Evolutionary conservation across 2,797 vertebrate species (phyloP), one percentile per base, ranked within the genome.

Genomic region (Thamnophis elegans): DNA sequence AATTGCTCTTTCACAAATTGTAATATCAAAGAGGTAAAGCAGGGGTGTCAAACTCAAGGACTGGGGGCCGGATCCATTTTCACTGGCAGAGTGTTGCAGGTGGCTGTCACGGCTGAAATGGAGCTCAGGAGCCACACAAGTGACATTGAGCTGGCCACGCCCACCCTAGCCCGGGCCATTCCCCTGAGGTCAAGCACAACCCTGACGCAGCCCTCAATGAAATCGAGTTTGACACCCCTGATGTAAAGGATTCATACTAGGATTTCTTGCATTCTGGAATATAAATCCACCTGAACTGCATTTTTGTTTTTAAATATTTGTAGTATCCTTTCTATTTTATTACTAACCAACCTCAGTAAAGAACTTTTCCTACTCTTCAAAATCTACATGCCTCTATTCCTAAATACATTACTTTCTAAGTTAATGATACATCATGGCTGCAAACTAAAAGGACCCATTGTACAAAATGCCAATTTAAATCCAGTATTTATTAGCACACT

Each of bases 1-100:
- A 93, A 92, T 59, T 92, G 90, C 88, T 94, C 56, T 91, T 88
- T 93, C 91, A 89, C 22, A 53, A 26, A 54, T 88, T 91, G 13
- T 0, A 28, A 90, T 47, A 91, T 82, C n/a, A 58, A 47, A 54
- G 18, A 54, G 55, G 60, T 62, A 62, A 87, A 78, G 28, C 56
- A 58, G 56, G 56, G 56, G 1, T 58, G 56, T 58, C 56, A 58
- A 58, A 58, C 18, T 51, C 53, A 54, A 54, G 53, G 53, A 11
- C 53, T 10, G 53, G 53, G 53, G 53, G 12, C 53, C 12, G 8
- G 53, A 13, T 54, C 53, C 12, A 11, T 58, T 58, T 58, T 58
- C 0, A 18, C 56, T 58, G 56, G 56, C 56, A 58, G 18, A 58
- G 5, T 16, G 56, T 58, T 58, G 56, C 18, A 58, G 56, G 18